A percentile compares a stretch with the other conserved stretches of the same genome.
Conservation (phyloP, 2,888 invertebrate genomes). For the Cyaniris semiargus region DNA sequence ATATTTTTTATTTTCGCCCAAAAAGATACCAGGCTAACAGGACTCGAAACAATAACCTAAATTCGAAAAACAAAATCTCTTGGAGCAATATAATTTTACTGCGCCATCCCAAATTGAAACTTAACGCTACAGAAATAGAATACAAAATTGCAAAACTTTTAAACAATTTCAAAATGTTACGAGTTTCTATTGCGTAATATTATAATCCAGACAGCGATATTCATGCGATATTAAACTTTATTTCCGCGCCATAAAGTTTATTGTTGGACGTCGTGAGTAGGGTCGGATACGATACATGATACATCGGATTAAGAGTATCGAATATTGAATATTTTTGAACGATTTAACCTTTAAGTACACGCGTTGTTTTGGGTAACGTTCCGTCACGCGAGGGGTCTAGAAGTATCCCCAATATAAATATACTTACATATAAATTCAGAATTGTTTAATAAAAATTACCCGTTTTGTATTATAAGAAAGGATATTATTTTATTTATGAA, state of each 20-base stretch:
- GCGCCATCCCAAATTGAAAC: slow-evolving; percentile 35
- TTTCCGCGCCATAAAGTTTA: slow-evolving; percentile 8
- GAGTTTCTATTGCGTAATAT: slow-evolving; percentile 9
- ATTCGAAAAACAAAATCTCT: slow-evolving; percentile 20
- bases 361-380: no score
- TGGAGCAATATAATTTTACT: slow-evolving; percentile 2
- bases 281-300: background rate
- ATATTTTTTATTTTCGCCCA: background rate
- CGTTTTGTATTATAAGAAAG: no score
- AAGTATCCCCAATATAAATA: no score
- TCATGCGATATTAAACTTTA: slow-evolving; percentile 24
- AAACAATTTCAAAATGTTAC: background rate
- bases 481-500: no score
- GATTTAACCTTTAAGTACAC: no score
- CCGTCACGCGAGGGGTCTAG: no score
- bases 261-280: background rate
- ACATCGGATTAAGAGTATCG: background rate
- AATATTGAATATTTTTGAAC: background rate
- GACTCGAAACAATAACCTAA: slow-evolving; percentile 18
- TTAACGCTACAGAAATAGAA: slow-evolving; percentile 34
- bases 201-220: slow-evolving; percentile 18
- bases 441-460: no score
- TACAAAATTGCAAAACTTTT: slow-evolving; percentile 31
- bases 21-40: slow-evolving; percentile 8
- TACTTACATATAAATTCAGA: no score